These are phyloP conservation scores for Gephyroberyx darwinii DNA, from an alignment of 2,797 vertebrate genomes.

Conservation along the genomic window DNA sequence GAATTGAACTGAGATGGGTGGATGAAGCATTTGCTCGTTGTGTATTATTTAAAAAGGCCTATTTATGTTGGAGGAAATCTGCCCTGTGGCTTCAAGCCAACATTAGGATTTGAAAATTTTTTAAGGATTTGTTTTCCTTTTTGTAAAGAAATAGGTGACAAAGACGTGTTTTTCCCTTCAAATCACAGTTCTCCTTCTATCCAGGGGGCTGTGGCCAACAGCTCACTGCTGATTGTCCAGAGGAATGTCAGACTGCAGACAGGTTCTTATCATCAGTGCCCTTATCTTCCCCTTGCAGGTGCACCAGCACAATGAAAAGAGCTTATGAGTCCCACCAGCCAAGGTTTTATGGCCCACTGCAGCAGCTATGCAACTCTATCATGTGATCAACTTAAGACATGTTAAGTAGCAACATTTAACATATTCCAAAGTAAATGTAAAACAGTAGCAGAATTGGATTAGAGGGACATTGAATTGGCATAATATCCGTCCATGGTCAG, in stretches of 20 bases:
- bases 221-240: constrained; percentile 73
- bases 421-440: constrained; percentile 32
- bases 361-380: constrained; percentile 61
- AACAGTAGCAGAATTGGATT: constrained; percentile 17
- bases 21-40: neutral
- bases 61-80: constrained; percentile 24
- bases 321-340: constrained; percentile 64
- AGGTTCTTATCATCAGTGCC: constrained; percentile 78
- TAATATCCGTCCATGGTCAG: neutral
- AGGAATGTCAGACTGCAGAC: constrained; percentile 80
- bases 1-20: no score
- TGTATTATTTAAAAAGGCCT: neutral
- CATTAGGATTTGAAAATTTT: constrained; percentile 12
- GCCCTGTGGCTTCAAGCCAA: neutral
- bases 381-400: constrained; percentile 60
- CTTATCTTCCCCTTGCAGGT: constrained; percentile 83
- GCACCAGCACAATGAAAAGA: constrained; percentile 68
- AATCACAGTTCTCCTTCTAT: constrained; percentile 51
- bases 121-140: constrained; percentile 36
- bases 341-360: constrained; percentile 66
- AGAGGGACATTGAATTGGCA: neutral
- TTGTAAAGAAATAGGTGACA: constrained; percentile 45
- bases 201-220: constrained; percentile 63
- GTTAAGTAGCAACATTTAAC: constrained; percentile 37
- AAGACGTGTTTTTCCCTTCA: constrained; percentile 40